phyloP scores from a whole-genome alignment of 2,113 vertebrate genomes.

The Muscicapa adusta region DNA sequence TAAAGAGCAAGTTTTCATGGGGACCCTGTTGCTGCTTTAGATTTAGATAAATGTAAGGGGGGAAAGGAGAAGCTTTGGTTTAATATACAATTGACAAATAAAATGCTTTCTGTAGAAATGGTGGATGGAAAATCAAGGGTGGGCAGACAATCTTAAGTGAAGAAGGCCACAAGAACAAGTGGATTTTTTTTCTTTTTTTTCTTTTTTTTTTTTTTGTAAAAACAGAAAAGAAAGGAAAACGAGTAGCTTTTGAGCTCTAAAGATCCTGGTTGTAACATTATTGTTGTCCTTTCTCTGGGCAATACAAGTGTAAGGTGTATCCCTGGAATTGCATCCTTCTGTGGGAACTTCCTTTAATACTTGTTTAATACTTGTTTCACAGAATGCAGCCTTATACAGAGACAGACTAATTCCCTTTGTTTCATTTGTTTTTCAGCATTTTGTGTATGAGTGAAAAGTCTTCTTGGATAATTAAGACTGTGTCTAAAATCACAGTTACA shows the following conservation, averaged over 20 bases:
- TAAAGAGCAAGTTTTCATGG: constrained; percentile 84
- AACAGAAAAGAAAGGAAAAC: constrained; percentile 22
- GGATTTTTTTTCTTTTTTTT: constrained; percentile 29
- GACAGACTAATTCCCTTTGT: constrained; percentile 47
- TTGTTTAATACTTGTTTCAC: constrained; percentile 54
- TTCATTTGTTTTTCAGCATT: constrained; percentile 52
- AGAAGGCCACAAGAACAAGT: constrained; percentile 84
- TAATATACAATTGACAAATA: constrained; percentile 55
- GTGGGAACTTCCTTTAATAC: not conserved
- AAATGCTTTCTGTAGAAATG: constrained; percentile 62
- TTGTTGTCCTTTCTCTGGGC: constrained; percentile 71
- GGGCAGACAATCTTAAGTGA: constrained; percentile 75
- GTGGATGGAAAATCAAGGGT: constrained; percentile 68
- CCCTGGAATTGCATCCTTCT: constrained; percentile 42
- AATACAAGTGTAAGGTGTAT: constrained; percentile 51
- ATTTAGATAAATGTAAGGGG: constrained; percentile 78
- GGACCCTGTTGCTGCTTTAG: constrained; percentile 87
- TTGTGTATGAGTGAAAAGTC: constrained; percentile 58
- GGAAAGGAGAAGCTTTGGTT: constrained; percentile 67
- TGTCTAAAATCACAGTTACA: constrained; percentile 36
- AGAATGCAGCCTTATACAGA: constrained; percentile 41
- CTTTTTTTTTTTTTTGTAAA: not conserved
- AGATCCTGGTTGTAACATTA: constrained; percentile 56
- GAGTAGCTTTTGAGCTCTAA: constrained; percentile 53
- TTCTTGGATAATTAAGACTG: constrained; percentile 53